Conservation (phyloP, 2,888 invertebrate genomes). For the Aricia artaxerxes region DNA sequence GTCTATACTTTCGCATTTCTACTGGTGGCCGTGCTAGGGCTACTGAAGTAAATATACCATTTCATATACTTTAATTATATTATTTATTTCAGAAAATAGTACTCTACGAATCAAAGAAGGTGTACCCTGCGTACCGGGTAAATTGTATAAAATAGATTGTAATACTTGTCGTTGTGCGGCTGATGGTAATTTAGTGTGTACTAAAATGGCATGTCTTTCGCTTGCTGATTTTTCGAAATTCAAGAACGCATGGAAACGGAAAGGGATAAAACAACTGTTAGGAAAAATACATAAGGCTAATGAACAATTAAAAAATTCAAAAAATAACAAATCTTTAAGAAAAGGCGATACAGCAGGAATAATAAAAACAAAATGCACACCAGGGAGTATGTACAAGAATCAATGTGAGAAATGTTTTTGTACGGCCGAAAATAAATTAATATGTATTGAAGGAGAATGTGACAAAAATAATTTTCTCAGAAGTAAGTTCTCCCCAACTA, state of each 20-base stretch:
- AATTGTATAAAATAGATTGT: constrained; percentile 56
- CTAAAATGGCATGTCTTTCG: constrained; percentile 60
- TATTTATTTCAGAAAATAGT: constrained; percentile 43
- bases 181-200: constrained; percentile 56
- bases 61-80: neutral
- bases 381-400: constrained; percentile 55
- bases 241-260: neutral
- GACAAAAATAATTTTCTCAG: constrained; percentile 39
- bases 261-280: neutral
- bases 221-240: neutral
- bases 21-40: too few species aligned
- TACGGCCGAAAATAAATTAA: constrained; percentile 39
- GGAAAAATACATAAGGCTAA: neutral
- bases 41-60: neutral
- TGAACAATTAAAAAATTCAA: neutral
- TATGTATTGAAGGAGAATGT: constrained; percentile 43
- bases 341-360: constrained; percentile 26
- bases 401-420: constrained; percentile 58
- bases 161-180: constrained; percentile 60
- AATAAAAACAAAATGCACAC: constrained; percentile 45
- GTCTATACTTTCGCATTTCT: too few species aligned
- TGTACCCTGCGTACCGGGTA: constrained; percentile 51
- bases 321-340: constrained; percentile 18
- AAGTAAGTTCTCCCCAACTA: neutral
- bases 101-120: constrained; percentile 54